phyloP scores from a whole-genome alignment of 2,888 invertebrate genomes.

The Nephrotoma guestfalica region DNA sequence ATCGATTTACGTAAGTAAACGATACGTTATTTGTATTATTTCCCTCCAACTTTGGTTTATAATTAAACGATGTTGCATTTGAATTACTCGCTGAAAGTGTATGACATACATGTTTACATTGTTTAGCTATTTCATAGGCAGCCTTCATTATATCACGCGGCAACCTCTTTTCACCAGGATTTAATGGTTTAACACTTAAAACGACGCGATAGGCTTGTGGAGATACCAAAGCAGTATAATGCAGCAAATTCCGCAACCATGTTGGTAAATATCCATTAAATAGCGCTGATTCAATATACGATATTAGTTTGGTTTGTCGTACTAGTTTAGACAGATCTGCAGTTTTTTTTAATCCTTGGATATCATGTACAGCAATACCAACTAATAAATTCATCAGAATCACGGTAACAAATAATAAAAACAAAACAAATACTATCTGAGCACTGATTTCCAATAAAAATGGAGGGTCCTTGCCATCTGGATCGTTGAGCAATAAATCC shows the following conservation, averaged over 20 bases:
- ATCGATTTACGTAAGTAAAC: not conserved
- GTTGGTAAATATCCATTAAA: conserved; percentile 67
- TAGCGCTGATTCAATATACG: conserved; percentile 67
- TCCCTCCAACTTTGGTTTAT: conserved; percentile 48
- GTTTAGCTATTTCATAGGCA: conserved; percentile 67
- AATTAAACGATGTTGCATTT: conserved; percentile 34
- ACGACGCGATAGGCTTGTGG: conserved; percentile 72
- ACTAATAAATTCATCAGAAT: conserved; percentile 75
- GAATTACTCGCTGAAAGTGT: conserved; percentile 52
- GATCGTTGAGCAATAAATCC: conserved; percentile 57
- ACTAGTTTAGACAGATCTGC: conserved; percentile 72
- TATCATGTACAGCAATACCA: conserved; percentile 78
- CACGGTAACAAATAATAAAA: conserved; percentile 69
- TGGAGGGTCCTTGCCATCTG: conserved; percentile 61
- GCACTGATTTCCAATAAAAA: conserved; percentile 65
- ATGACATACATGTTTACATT: conserved; percentile 52
- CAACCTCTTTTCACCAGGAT: conserved; percentile 66
- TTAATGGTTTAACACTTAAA: conserved; percentile 66
- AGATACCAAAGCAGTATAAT: conserved; percentile 64
- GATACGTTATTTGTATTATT: conserved; percentile 32
- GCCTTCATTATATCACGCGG: conserved; percentile 66
- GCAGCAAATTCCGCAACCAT: conserved; percentile 55
- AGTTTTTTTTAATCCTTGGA: conserved; percentile 71
- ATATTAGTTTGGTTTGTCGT: conserved; percentile 72
- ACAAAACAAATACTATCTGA: conserved; percentile 66